A percentile compares a stretch with the other conserved stretches of the same genome.
Conservation (phyloP, 2,888 invertebrate species). For the Pomacea canaliculata region DNA sequence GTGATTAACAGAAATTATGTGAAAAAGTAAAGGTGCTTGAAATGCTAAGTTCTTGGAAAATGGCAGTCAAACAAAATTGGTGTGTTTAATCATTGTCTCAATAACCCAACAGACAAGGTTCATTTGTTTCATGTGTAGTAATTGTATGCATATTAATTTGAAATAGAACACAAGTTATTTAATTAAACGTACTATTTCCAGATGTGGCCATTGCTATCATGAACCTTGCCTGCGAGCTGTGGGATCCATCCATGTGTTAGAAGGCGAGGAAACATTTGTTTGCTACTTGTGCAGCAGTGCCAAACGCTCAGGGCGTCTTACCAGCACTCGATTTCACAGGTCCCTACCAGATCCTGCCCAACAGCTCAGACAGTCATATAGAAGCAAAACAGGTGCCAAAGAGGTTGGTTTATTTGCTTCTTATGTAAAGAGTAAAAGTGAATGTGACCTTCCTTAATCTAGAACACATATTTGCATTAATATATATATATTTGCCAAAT, state of each 20-base stretch:
- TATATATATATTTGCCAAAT: too few relatives aligned
- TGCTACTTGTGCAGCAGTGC: slow-evolving; percentile 64
- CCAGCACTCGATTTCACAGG: slow-evolving; percentile 58
- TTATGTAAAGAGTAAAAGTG: neutral
- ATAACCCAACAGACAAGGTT: too few relatives aligned
- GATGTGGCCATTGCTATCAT: slow-evolving; percentile 69
- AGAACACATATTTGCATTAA: too few relatives aligned
- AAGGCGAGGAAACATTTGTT: slow-evolving; percentile 61
- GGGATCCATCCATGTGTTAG: slow-evolving; percentile 56
- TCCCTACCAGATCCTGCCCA: slow-evolving; percentile 50
- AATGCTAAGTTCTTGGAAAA: neutral
- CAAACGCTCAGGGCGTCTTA: slow-evolving; percentile 49
- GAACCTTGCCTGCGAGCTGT: slow-evolving; percentile 59
- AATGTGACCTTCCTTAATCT: neutral
- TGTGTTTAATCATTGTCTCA: too few relatives aligned
- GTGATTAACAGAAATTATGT: too few relatives aligned
- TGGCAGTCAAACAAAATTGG: neutral
- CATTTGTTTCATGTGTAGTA: too few relatives aligned
- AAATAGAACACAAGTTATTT: too few relatives aligned
- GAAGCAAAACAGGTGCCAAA: slow-evolving; percentile 38
- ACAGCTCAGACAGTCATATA: slow-evolving; percentile 28
- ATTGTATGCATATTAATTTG: too few relatives aligned
- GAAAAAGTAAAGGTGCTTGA: too few relatives aligned
- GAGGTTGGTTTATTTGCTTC: slow-evolving; percentile 39
- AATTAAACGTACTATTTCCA: slow-evolving; percentile 30